Evolutionary conservation across 2,113 vertebrate species (phyloP), one percentile per base, ranked within the genome.

Genomic region (Atlantisia rogersi): DNA sequence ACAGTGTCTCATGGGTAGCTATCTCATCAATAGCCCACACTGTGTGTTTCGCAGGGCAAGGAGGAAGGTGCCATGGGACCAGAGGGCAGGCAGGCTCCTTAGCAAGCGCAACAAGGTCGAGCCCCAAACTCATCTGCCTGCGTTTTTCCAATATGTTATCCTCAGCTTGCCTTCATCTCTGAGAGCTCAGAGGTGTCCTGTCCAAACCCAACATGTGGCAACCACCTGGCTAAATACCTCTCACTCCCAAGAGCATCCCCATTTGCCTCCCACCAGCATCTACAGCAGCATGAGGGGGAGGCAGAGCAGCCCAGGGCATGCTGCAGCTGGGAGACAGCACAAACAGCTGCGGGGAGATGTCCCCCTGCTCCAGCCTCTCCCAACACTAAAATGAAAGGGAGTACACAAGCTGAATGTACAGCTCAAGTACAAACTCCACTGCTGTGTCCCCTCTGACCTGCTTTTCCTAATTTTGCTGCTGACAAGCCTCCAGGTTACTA

Each of bases 181-280:
- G 0, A 26, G 10, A 67, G 31, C 39, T 50, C 53, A n/a, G 59
- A 50, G 28, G 13, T 58, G 32, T n/a, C 15, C 42, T 42, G 12
- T 46, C 29, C 32, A 56, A 32, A 56, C 48, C 17, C 7, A 19
- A 21, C 48, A 48, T 12, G 9, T 7, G 37, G 39, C 35, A 69
- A 7, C 16, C 20, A 67, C 4, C 5, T 35, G 44, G 16, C 3
- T 0, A 59, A 70, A 3, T 1, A 4, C 21, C 21, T 56, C 5
- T 70, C 0, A 0, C 12, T 65, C 37, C 56, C 2, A 2, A 53
- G 17, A 35, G 4, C 10, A 9, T 11, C 10, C 24, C 20, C 1
- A 4, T 35, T 83, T 9, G 28, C 6, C 24, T 35, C 37, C 29
- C 3, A 0, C 22, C 1, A 1, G 44, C 24, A 16, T 22, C 42